A percentile compares a stretch with the other conserved stretches of the same genome.
Evolutionary conservation across 2,113 vertebrate species (phyloP).

Genomic region (Mirounga angustirostris): DNA sequence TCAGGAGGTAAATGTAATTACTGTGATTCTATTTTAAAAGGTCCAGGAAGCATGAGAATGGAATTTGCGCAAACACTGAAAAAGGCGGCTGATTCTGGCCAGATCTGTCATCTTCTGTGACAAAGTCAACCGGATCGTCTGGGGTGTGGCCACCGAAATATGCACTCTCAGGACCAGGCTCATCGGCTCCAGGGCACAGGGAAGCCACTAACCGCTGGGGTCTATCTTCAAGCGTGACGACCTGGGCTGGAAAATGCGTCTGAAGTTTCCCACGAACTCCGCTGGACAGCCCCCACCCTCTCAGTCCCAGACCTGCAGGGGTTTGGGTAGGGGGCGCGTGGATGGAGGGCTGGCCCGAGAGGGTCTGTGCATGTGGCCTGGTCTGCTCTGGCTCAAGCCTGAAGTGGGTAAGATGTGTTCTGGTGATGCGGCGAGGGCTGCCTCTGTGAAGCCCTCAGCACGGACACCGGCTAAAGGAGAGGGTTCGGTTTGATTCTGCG

Average conservation of each 20-base stretch:
- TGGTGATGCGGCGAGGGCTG: background rate
- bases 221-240: background rate
- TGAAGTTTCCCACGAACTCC: background rate
- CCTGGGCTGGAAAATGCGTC: background rate
- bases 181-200: background rate
- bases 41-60: slow-evolving; percentile 35
- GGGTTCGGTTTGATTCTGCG: background rate
- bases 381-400: background rate
- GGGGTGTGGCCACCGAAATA: background rate
- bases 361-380: rapidly evolving
- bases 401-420: background rate
- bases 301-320: background rate
- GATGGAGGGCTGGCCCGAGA: rapidly evolving
- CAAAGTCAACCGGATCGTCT: background rate
- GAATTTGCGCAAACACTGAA: slow-evolving; percentile 31
- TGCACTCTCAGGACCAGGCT: background rate
- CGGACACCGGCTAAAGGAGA: background rate
- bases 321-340: rapidly evolving
- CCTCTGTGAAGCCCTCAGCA: background rate
- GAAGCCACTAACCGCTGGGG: background rate
- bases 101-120: background rate
- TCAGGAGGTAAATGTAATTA: slow-evolving; percentile 77
- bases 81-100: background rate
- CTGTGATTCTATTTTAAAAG: slow-evolving; percentile 77
- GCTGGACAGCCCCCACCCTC: background rate